Evolutionary conservation across 2,113 vertebrate genomes (phyloP).

Genomic region (Callipepla squamata): DNA sequence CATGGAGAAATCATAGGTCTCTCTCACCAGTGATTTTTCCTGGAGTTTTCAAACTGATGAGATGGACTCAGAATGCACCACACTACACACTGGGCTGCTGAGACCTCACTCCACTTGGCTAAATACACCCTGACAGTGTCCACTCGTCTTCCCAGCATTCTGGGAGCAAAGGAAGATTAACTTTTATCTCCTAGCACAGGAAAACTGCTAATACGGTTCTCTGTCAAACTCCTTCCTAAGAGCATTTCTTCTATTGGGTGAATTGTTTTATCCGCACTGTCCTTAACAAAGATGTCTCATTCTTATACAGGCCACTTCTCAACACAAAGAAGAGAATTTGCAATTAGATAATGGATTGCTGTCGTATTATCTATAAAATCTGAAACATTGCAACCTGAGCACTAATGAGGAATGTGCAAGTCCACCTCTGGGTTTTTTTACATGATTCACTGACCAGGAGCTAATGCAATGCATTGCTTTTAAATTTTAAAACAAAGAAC

Average conservation of each 20-base stretch:
- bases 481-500: background rate
- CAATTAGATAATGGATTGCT: background rate
- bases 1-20: background rate
- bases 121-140: background rate
- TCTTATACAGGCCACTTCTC: background rate
- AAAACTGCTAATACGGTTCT: background rate
- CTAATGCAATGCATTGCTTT: background rate
- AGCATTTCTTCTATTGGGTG: background rate
- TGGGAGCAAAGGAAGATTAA: background rate
- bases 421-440: background rate
- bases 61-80: fast-evolving
- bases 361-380: background rate
- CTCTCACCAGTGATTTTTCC: background rate
- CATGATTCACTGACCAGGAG: background rate
- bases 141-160: background rate
- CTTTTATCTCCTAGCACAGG: background rate
- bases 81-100: background rate
- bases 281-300: background rate
- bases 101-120: background rate
- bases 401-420: background rate
- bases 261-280: background rate
- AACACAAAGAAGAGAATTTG: background rate
- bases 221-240: background rate
- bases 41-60: background rate
- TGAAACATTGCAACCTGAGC: background rate